phyloP scores from a whole-genome alignment of 2,888 invertebrate genomes.

The Tanypteryx hageni region DNA sequence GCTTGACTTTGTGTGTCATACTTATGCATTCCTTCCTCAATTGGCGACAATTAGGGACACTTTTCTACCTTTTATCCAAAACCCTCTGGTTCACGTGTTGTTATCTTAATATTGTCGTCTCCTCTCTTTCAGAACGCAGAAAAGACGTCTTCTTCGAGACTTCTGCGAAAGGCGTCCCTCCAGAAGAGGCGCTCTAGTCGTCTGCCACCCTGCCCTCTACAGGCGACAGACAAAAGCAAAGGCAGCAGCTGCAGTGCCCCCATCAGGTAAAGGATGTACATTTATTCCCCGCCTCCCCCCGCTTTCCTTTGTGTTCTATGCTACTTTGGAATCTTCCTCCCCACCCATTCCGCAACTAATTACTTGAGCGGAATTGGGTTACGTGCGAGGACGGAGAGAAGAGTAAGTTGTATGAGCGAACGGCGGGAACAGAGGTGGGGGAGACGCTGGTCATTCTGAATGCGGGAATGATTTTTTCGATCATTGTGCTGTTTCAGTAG shows the following conservation, averaged over 20 bases:
- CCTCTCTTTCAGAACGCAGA: neutral
- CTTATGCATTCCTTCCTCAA: too few relatives aligned
- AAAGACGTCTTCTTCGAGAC: neutral
- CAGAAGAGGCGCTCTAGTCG: neutral
- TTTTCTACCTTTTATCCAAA: too few relatives aligned
- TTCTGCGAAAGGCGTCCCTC: constrained; percentile 20
- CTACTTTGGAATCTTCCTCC: constrained; percentile 1
- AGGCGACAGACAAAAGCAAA: constrained; percentile 24
- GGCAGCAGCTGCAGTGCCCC: neutral
- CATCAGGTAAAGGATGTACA: constrained; percentile 18
- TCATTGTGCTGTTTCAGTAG: too few relatives aligned
- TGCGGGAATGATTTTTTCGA: too few relatives aligned
- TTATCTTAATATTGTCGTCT: too few relatives aligned
- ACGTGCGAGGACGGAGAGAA: neutral
- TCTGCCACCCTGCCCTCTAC: constrained; percentile 13
- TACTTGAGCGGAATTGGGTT: constrained; percentile 28
- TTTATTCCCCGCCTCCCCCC: neutral
- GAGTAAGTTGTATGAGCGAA: too few relatives aligned
- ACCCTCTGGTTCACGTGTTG: too few relatives aligned
- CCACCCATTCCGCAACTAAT: neutral
- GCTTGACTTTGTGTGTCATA: too few relatives aligned
- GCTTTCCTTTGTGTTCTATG: neutral
- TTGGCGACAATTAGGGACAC: too few relatives aligned
- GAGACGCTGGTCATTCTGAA: too few relatives aligned
- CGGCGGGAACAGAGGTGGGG: too few relatives aligned